Percentiles rank a stretch among this genome's conserved stretches.
Conservation (phyloP, 1,140 invertebrate species). For the Proales similis region DNA sequence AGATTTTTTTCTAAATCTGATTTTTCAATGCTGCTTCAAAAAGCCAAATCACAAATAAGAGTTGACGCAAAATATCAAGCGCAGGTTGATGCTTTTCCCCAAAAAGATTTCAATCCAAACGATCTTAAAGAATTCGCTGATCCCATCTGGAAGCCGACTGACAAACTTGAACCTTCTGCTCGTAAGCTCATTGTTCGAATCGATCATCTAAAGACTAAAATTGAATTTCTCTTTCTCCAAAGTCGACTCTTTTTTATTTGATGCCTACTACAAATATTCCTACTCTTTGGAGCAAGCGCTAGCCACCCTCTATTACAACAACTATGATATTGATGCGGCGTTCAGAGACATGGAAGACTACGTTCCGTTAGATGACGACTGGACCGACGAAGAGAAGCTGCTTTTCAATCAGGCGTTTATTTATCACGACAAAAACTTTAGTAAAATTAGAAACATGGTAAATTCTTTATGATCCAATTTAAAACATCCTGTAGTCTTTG, state of each 20-base stretch:
- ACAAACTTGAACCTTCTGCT: neutral
- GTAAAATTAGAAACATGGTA: constrained; percentile 93
- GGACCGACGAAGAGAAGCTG: constrained; percentile 95
- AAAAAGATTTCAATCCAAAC: too few species aligned
- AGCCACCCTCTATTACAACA: constrained; percentile 96
- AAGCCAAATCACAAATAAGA: too few species aligned
- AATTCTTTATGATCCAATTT: constrained; percentile 40
- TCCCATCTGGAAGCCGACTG: constrained; percentile 6
- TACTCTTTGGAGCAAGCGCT: constrained; percentile 60
- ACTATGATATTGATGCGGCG: constrained; percentile 85
- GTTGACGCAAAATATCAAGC: too few species aligned
- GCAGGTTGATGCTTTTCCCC: too few species aligned
- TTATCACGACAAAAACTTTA: constrained; percentile 95
- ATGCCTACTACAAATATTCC: constrained; percentile 4
- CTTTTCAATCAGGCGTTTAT: constrained; percentile 95
- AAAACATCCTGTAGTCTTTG: neutral
- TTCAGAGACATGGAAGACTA: constrained; percentile 88
- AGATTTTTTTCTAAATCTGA: too few species aligned
- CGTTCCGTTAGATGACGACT: constrained; percentile 92
- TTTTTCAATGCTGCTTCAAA: too few species aligned
- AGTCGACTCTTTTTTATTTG: constrained; percentile 14
- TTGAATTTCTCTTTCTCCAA: too few species aligned
- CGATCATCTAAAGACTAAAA: too few species aligned
- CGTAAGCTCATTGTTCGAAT: too few species aligned
- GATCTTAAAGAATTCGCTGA: neutral